Percentiles rank a stretch among this genome's conserved stretches.
These are phyloP conservation scores for Takifugu rubripes DNA, from an alignment of 2,797 vertebrate genomes.

Conservation along the genomic window DNA sequence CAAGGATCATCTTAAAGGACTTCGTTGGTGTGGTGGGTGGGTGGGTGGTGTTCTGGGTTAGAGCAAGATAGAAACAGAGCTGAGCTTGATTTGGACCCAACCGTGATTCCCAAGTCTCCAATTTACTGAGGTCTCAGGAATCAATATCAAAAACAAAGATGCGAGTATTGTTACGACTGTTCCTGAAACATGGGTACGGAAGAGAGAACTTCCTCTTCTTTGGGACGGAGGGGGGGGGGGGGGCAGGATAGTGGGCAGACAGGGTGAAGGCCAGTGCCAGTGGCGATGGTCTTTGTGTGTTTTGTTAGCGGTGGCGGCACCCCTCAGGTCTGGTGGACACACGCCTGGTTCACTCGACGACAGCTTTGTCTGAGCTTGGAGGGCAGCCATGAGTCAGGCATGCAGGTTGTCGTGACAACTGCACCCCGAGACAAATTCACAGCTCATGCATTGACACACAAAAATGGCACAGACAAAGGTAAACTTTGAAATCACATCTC, in stretches of 20 bases:
- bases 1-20: not conserved
- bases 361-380: constrained; percentile 73
- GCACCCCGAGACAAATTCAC: constrained; percentile 23
- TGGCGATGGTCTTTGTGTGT: constrained; percentile 63
- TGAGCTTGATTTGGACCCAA: not conserved
- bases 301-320: constrained; percentile 62
- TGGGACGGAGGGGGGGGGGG: constrained; percentile 43
- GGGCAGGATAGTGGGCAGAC: constrained; percentile 53
- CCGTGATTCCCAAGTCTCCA: too few species aligned
- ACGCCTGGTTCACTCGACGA: constrained; percentile 62
- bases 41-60: not conserved
- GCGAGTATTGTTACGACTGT: constrained; percentile 4
- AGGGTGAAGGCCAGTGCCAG: constrained; percentile 59
- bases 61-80: not conserved
- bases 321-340: constrained; percentile 69
- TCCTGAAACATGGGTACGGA: constrained; percentile 42
- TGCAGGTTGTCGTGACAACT: constrained; percentile 67
- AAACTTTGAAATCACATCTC: not conserved
- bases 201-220: constrained; percentile 70
- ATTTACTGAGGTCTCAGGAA: too few species aligned
- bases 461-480: constrained; percentile 6
- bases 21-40: too few species aligned
- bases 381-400: constrained; percentile 60
- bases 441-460: constrained; percentile 1
- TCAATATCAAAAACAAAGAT: too few species aligned